These are phyloP conservation scores for Gymnobelideus leadbeateri DNA, from an alignment of 2,113 vertebrate genomes.

Conservation along the genomic window DNA sequence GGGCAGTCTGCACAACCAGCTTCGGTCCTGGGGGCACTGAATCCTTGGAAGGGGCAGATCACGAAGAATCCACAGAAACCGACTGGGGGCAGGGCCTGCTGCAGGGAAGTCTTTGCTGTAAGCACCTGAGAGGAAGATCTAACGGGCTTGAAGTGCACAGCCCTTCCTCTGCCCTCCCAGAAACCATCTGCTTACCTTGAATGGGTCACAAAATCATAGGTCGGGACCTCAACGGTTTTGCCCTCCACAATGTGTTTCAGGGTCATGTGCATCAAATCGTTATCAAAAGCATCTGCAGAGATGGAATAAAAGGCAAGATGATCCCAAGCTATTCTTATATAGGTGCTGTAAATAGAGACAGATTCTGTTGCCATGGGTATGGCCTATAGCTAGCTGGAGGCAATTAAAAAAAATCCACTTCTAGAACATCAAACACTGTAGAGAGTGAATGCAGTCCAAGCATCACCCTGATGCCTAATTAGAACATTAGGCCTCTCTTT, in stretches of 20 bases:
- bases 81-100: not conserved
- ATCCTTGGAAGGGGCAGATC: no score
- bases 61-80: not conserved
- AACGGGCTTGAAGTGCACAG: not conserved
- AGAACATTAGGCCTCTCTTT: not conserved
- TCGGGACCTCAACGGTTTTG: slow-evolving; percentile 93
- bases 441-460: not conserved
- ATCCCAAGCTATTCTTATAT: not conserved
- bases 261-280: slow-evolving; percentile 94
- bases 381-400: not conserved
- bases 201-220: slow-evolving; percentile 96
- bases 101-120: not conserved
- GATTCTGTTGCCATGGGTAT: not conserved
- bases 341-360: not conserved
- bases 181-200: slow-evolving; percentile 87
- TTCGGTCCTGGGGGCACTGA: not conserved
- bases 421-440: not conserved
- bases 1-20: not conserved
- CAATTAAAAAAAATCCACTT: not conserved
- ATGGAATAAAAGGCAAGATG: not conserved
- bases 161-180: not conserved
- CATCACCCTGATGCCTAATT: not conserved
- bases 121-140: not conserved
- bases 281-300: slow-evolving; percentile 95
- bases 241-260: slow-evolving; percentile 94